phyloP scores from a whole-genome alignment of 35 echinoderm and acorn worm species.

The Heliocidaris tuberculata region DNA sequence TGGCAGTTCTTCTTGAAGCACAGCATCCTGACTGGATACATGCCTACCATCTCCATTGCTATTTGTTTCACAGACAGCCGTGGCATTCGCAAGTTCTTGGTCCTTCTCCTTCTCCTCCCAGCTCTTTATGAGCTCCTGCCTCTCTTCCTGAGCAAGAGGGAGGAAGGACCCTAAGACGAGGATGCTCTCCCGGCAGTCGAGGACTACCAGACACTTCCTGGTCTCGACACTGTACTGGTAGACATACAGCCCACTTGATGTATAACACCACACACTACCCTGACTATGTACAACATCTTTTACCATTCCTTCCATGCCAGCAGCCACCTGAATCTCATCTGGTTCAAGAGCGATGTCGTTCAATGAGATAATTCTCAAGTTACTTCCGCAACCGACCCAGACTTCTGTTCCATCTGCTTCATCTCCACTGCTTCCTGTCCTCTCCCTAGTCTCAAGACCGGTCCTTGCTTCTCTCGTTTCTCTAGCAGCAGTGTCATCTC shows the following conservation, averaged over 20 bases:
- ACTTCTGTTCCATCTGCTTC: slow-evolving; percentile 25
- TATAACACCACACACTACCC: slow-evolving; percentile 44
- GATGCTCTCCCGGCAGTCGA: not conserved
- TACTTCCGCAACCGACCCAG: slow-evolving; percentile 51
- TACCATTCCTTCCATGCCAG: not conserved
- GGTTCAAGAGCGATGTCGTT: not conserved
- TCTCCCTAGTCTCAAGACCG: not conserved
- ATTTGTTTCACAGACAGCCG: slow-evolving; percentile 24
- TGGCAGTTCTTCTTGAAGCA: not conserved
- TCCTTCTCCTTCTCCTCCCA: slow-evolving; percentile 25
- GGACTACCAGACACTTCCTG: not conserved
- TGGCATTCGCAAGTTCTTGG: slow-evolving; percentile 35
- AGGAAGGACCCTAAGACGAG: not conserved
- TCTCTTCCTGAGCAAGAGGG: not conserved
- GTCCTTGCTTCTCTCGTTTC: not conserved
- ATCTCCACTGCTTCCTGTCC: not conserved
- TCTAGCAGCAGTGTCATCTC: not conserved
- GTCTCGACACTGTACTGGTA: slow-evolving; percentile 35
- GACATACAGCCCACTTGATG: not conserved
- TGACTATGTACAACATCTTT: not conserved
- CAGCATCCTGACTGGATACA: not conserved
- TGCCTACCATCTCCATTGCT: slow-evolving; percentile 22
- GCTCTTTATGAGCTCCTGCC: not conserved
- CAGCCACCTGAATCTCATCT: not conserved
- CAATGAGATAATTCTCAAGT: slow-evolving; percentile 20